Evolutionary conservation across 2,888 invertebrate species (phyloP).

Genomic region (Lissonota sp.): DNA sequence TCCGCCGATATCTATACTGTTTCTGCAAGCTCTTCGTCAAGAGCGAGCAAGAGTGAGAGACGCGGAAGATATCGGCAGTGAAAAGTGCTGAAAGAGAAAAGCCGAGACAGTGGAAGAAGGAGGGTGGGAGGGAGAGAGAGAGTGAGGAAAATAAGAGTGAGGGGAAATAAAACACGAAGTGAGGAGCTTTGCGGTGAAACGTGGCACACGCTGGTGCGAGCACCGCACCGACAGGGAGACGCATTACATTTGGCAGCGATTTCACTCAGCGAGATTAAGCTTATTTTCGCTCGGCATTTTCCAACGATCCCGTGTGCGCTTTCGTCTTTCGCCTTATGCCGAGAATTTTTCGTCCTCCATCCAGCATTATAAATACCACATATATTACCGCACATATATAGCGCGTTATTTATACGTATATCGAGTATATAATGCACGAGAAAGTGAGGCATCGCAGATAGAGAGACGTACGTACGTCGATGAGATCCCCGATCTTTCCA

Average conservation of each 20-base stretch:
- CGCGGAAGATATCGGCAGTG: slow-evolving; percentile 28
- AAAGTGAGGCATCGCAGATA: slow-evolving; percentile 4
- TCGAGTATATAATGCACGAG: neutral
- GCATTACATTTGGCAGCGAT: slow-evolving; percentile 83
- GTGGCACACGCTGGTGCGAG: slow-evolving; percentile 26
- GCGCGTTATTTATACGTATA: neutral
- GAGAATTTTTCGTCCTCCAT: slow-evolving; percentile 19
- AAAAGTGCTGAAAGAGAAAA: neutral
- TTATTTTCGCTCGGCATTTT: slow-evolving; percentile 78
- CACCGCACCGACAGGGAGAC: slow-evolving; percentile 73
- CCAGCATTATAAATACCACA: neutral
- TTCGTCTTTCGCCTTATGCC: slow-evolving; percentile 7
- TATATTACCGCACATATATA: neutral
- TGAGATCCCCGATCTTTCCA: slow-evolving; percentile 35
- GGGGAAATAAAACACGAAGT: slow-evolving; percentile 18
- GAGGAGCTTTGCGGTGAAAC: slow-evolving; percentile 36
- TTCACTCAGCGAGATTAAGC: slow-evolving; percentile 83
- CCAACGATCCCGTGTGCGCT: neutral
- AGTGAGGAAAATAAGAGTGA: slow-evolving; percentile 45
- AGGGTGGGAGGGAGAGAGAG: slow-evolving; percentile 9
- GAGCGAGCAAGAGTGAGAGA: slow-evolving; percentile 21
- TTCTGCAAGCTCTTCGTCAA: slow-evolving; percentile 31
- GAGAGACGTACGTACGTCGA: slow-evolving; percentile 21
- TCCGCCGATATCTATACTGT: slow-evolving; percentile 74
- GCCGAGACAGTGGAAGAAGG: neutral